phyloP scores from a whole-genome alignment of 2,797 vertebrate genomes.

The Taenioides sp. region DNA sequence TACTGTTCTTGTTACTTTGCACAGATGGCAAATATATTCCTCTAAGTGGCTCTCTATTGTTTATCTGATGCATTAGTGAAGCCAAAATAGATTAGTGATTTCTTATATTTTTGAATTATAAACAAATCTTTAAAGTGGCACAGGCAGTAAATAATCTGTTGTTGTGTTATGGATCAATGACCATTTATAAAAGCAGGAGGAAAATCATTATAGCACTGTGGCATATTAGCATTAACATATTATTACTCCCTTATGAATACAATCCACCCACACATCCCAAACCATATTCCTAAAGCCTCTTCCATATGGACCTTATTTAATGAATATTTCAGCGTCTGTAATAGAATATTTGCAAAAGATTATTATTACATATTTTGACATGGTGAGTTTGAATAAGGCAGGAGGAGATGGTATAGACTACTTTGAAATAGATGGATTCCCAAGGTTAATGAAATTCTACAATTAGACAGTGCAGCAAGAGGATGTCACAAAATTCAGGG shows the following conservation, averaged over 20 bases:
- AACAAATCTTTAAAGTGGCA: neutral
- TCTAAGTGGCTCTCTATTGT: neutral
- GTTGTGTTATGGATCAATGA: conserved; percentile 38
- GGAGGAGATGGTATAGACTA: conserved; percentile 19
- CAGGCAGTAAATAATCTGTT: conserved; percentile 12
- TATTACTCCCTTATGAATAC: conserved; percentile 29
- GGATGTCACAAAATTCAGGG: conserved; percentile 27
- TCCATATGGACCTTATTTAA: conserved; percentile 22
- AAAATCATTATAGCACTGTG: conserved; percentile 31
- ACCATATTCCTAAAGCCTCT: conserved; percentile 23
- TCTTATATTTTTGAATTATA: neutral
- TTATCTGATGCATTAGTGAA: conserved; percentile 2
- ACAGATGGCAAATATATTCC: neutral
- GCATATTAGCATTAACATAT: conserved; percentile 30
- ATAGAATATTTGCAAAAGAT: conserved; percentile 27
- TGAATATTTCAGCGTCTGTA: conserved; percentile 15
- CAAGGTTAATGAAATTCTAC: conserved; percentile 67
- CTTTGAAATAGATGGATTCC: conserved; percentile 42
- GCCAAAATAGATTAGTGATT: neutral
- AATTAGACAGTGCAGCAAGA: conserved; percentile 9
- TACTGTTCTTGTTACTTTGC: neutral
- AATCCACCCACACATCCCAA: conserved; percentile 10
- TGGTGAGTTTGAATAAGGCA: conserved; percentile 13
- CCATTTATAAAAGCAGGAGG: conserved; percentile 24
- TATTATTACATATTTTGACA: conserved; percentile 26